A percentile compares a stretch with the other conserved stretches of the same genome.
These are phyloP conservation scores for Zaprionus gabonicus DNA, from an alignment of 1,140 invertebrate species.

Conservation along the genomic window DNA sequence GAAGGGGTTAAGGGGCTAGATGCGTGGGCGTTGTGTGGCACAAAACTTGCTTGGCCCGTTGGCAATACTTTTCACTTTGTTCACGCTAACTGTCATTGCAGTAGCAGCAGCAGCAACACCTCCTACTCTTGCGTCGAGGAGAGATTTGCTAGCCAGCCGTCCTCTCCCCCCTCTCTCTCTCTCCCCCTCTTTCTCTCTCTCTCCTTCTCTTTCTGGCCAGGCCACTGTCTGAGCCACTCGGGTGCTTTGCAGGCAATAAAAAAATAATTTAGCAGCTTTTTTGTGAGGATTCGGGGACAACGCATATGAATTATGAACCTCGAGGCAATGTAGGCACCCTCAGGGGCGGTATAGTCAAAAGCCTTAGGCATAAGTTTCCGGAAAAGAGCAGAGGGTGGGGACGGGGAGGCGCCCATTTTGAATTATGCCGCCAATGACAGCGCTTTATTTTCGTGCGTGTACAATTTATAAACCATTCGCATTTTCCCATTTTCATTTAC, in stretches of 20 bases:
- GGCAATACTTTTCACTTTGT: conserved; percentile 81
- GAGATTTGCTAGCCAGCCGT: background rate
- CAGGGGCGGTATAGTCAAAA: background rate
- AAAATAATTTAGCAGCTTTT: conserved; percentile 76
- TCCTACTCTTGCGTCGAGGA: background rate
- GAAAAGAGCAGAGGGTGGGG: background rate
- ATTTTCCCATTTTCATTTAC: conserved; percentile 16
- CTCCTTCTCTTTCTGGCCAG: background rate
- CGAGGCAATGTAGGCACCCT: background rate
- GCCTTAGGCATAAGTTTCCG: conserved; percentile 12
- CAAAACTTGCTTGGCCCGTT: conserved; percentile 63
- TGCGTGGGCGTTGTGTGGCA: conserved; percentile 26
- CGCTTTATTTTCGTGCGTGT: conserved; percentile 43
- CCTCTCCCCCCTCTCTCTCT: background rate
- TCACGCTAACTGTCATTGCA: conserved; percentile 75
- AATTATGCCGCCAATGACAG: conserved; percentile 45
- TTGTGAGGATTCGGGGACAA: conserved; percentile 29
- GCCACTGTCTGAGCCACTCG: conserved; percentile 16
- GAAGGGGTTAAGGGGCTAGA: background rate
- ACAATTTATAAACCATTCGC: conserved; percentile 49
- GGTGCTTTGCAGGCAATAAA: conserved; percentile 66
- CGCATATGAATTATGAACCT: conserved; percentile 57
- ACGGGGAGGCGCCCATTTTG: conserved; percentile 18
- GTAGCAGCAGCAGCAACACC: background rate
- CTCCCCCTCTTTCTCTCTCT: background rate